Base-by-base conservation (phyloP, 2,888 invertebrate genomes). In the Tuberolachnus salignus region DNA sequence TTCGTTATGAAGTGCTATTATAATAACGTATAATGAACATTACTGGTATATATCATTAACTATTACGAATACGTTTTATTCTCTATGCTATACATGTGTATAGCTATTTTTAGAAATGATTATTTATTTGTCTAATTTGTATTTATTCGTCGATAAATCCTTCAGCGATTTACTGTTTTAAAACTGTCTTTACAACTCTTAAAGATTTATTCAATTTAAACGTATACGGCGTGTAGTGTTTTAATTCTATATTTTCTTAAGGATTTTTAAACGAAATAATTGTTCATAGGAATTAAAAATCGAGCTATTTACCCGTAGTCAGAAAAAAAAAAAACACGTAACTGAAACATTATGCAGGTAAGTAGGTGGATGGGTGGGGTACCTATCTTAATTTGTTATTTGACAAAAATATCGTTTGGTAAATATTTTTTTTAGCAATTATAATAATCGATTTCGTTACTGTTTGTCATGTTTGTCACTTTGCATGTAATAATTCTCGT, bases 1-100 rank as follows among this genome's bases (percentile, higher is more conserved):
- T 26, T 11, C n/a, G 26, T 71, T 9, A 3, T n/a, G 9, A 61
- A 14, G 19, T 61, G 49, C 49, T 72, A 59, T 61, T 72, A 34
- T 19, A 57, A 61, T 72, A 49, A 72, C 61, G 19, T 19, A 57
- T 55, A 55, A 70, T n/a, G 21, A 70, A 26, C 23, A 26, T n/a
- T 46, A 59, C 9, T 19, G 34, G 34, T n/a, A 57, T 6, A 42
- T 21, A 42, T 11, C 44, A n/a, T 19, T 8, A 13, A n/a, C n/a
- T 46, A 26, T 66, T 23, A 10, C 42, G n/a, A n/a, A n/a, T 34
- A n/a, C 3, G 9, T 51, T 11, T 64, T 53, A 16, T 57, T 16
- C n/a, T 57, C n/a, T 0, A 44, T 23, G 44, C 11, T 46, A 70
- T 23, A 26, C 3, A 26, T 49, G 49, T 21, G 10, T 67, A 19